Evolutionary conservation across 1,140 invertebrate species (phyloP).

Genomic region (Trichomalopsis sarcophagae): DNA sequence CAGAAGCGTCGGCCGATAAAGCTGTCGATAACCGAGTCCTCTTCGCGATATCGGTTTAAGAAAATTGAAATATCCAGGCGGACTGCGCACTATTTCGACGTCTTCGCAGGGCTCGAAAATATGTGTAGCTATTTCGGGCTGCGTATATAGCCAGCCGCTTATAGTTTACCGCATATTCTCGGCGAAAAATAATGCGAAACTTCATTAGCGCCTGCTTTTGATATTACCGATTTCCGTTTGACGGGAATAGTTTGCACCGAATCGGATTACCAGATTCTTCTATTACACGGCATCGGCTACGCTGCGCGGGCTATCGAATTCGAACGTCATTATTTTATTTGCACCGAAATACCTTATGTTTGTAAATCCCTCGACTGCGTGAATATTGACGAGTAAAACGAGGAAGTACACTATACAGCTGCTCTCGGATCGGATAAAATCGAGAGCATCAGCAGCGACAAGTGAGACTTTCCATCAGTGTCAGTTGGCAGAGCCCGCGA

Average conservation of each 20-base stretch:
- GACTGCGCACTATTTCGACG: not conserved
- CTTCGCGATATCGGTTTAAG: not conserved
- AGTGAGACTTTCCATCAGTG: too few species aligned
- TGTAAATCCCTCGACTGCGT: not conserved
- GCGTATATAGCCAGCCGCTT: not conserved
- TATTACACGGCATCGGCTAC: not conserved
- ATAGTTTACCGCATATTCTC: not conserved
- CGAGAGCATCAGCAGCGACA: too few species aligned
- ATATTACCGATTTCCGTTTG: conserved; percentile 41
- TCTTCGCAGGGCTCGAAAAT: not conserved
- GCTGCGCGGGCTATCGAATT: not conserved
- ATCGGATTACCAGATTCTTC: not conserved
- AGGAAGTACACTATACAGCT: too few species aligned
- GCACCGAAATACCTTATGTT: conserved; percentile 52
- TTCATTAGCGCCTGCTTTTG: conserved; percentile 20
- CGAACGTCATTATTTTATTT: conserved; percentile 45
- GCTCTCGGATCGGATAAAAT: too few species aligned
- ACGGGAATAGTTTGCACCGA: conserved; percentile 7
- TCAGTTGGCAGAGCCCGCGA: not conserved
- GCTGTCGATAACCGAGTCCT: not conserved
- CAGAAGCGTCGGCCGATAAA: not conserved
- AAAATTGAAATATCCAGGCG: not conserved
- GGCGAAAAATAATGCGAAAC: conserved; percentile 11
- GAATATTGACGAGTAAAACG: not conserved
- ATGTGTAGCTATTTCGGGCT: not conserved